Evolutionary conservation across 1,140 invertebrate species (phyloP).

Genomic region (Nilaparvata lugens): DNA sequence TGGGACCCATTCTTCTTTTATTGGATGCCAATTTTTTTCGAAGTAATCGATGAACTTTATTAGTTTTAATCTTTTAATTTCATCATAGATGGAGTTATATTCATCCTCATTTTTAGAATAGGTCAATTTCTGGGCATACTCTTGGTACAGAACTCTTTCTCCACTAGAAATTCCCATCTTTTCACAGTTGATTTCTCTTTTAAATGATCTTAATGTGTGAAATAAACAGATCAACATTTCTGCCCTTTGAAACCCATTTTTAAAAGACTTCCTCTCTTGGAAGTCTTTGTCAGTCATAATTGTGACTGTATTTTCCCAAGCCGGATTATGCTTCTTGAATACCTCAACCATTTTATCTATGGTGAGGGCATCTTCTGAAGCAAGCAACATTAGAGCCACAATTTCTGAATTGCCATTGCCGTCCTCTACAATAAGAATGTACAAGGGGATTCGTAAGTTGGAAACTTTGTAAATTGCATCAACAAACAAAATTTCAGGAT

Average conservation of each 20-base stretch:
- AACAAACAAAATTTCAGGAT: neutral
- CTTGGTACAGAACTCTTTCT: neutral
- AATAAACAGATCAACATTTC: neutral
- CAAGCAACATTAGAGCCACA: neutral
- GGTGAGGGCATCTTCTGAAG: conserved; percentile 1
- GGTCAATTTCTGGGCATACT: conserved; percentile 4
- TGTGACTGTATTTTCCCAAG: neutral
- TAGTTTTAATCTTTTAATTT: neutral
- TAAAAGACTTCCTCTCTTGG: conserved; percentile 3
- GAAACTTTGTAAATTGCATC: neutral
- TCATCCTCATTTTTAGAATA: neutral
- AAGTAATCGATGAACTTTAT: neutral
- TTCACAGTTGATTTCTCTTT: conserved; percentile 3
- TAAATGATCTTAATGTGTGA: neutral
- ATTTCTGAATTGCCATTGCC: conserved; percentile 1
- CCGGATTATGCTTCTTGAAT: neutral
- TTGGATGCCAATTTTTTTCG: neutral
- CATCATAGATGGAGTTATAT: neutral
- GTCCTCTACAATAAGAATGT: neutral
- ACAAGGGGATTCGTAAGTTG: neutral
- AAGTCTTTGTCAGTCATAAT: conserved; percentile 6
- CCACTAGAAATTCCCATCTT: conserved; percentile 1
- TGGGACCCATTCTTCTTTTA: conserved; percentile 5
- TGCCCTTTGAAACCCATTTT: neutral
- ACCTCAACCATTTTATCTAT: neutral